Conservation (phyloP, 2,888 invertebrate genomes). For the Scrobipalpa atriplicella region DNA sequence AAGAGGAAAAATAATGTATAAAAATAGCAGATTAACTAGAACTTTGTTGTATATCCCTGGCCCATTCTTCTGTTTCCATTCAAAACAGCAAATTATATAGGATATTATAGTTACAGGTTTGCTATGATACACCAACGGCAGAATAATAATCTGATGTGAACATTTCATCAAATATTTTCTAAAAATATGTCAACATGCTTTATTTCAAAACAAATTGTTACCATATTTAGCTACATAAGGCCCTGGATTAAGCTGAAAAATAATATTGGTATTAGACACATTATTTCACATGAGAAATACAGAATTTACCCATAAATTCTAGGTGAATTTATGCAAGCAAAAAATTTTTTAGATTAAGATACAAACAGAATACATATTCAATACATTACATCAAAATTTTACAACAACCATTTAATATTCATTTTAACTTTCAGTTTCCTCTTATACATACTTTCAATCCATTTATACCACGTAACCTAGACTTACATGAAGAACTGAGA, state of each 20-base stretch:
- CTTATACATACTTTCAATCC: constrained; percentile 31
- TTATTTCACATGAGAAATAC: background rate
- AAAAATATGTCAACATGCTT: constrained; percentile 9
- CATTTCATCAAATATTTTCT: background rate
- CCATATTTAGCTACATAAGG: constrained; percentile 41
- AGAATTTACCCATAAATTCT: background rate
- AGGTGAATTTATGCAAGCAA: too few species aligned
- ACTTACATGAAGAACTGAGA: constrained; percentile 99
- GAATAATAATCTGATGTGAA: background rate
- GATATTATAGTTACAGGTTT: too few species aligned
- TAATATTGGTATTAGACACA: constrained; percentile 14
- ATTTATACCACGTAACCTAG: constrained; percentile 29
- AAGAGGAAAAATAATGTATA: too few species aligned
- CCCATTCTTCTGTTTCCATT: too few species aligned
- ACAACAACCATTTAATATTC: too few species aligned
- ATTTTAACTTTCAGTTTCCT: background rate
- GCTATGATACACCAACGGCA: too few species aligned
- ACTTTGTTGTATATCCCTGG: too few species aligned
- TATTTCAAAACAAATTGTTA: background rate
- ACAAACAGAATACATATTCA: too few species aligned
- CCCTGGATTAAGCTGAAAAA: constrained; percentile 33
- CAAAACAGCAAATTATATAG: too few species aligned
- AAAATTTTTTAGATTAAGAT: too few species aligned
- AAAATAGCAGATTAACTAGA: too few species aligned
- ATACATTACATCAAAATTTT: too few species aligned